Percentiles rank a stretch among this genome's conserved stretches.
Evolutionary conservation across 2,888 invertebrate species (phyloP).

Genomic region (Troides aeacus): DNA sequence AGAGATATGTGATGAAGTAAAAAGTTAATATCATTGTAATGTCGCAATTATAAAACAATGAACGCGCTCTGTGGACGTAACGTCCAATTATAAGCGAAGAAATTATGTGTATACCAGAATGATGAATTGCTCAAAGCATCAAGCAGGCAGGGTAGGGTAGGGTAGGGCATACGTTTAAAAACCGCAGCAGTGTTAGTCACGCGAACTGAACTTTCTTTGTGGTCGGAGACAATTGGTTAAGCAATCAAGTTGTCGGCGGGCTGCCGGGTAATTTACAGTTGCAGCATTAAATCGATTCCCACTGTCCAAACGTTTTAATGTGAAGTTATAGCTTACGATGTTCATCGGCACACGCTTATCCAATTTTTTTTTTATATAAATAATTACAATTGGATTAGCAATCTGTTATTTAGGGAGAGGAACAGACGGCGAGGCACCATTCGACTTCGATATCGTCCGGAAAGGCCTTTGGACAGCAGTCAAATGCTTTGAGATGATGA

Average conservation of each 20-base stretch:
- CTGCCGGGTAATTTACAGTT: conserved; percentile 30
- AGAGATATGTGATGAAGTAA: background rate
- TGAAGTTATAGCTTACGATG: conserved; percentile 16
- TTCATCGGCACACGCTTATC: background rate
- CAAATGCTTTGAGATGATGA: too few relatives aligned
- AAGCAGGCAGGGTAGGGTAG: conserved; percentile 23
- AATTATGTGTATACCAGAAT: conserved; percentile 19
- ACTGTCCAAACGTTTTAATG: conserved; percentile 32
- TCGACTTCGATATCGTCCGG: too few relatives aligned
- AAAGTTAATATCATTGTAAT: conserved; percentile 2
- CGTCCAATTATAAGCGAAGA: conserved; percentile 9
- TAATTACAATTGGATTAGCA: background rate
- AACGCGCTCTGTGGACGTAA: conserved; percentile 7
- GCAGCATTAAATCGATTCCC: conserved; percentile 25
- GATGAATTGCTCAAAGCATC: conserved; percentile 27
- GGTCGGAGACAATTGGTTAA: conserved; percentile 39
- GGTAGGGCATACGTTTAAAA: conserved; percentile 31
- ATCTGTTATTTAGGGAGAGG: background rate
- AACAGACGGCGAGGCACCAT: too few relatives aligned
- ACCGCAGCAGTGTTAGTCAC: conserved; percentile 39
- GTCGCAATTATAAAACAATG: conserved; percentile 24
- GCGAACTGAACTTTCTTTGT: conserved; percentile 37
- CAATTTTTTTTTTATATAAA: background rate
- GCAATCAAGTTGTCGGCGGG: conserved; percentile 43
- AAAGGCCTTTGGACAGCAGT: too few relatives aligned